Evolutionary conservation across 2,888 invertebrate genomes (phyloP).

Genomic region (Sphaerophoria rueppellii): DNA sequence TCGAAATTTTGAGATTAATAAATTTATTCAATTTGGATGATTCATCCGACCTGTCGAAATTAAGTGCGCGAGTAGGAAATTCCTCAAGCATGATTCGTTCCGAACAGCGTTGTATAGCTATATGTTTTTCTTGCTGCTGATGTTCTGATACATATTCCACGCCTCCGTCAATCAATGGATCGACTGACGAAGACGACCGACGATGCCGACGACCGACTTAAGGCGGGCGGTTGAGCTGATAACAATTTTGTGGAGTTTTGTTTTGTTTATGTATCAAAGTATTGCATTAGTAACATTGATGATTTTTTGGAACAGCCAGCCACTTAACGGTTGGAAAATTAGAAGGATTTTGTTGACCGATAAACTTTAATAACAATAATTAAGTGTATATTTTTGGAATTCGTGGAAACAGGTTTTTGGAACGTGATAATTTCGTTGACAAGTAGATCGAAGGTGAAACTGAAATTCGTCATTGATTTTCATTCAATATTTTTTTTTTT

Average conservation of each 20-base stretch:
- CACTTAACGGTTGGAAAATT: constrained; percentile 54
- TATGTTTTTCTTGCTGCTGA: background rate
- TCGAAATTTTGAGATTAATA: constrained; percentile 36
- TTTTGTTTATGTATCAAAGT: background rate
- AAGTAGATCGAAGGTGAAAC: too few species aligned
- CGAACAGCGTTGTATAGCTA: constrained; percentile 29
- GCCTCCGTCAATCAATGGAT: constrained; percentile 6
- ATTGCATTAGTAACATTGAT: constrained; percentile 43
- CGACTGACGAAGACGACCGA: background rate
- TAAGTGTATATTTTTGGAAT: constrained; percentile 42
- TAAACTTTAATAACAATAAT: constrained; percentile 44
- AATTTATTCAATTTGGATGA: constrained; percentile 50
- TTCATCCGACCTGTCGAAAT: constrained; percentile 17
- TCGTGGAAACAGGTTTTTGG: background rate
- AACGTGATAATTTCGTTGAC: too few species aligned
- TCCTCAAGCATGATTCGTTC: constrained; percentile 56
- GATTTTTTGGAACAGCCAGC: constrained; percentile 29
- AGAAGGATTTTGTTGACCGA: constrained; percentile 53
- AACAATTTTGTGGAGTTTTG: constrained; percentile 26
- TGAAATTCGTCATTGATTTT: too few species aligned
- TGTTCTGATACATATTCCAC: constrained; percentile 22
- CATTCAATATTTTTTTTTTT: background rate
- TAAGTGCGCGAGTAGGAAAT: constrained; percentile 25
- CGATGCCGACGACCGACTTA: constrained; percentile 14
- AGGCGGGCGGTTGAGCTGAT: constrained; percentile 9